Base-by-base conservation (phyloP, 2,797 vertebrate genomes). In the Malurus splendens region DNA sequence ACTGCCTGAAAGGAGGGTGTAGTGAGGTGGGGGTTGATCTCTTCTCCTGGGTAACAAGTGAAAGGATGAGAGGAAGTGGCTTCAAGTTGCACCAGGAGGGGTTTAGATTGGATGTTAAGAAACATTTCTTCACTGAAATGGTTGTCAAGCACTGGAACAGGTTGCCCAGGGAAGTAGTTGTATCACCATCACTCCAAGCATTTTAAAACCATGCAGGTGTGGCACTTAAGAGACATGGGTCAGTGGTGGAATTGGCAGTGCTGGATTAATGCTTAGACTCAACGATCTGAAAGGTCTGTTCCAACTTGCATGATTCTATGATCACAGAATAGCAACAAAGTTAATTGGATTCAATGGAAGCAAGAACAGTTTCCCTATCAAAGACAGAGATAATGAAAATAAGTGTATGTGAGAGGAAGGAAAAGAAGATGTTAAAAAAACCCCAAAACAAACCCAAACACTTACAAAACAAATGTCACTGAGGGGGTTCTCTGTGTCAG, bases 381-480 rank as follows among this genome's bases (percentile, higher is more conserved):
- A 78, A 56, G n/a, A 82, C 17, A 50, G 4, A 61, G 4, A 7
- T 41, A 88, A 56, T 1, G 4, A 82, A 86, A 88, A 73, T 47
- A 50, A 18, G 5, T 6, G 3, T 6, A 4, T 0, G 0, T 5
- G 16, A 12, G 56, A 41, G 9, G 13, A 10, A 73, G 6, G 18
- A 66, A 62, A 30, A 62, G 12, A 65, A 10, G 6, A 50, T n/a
- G 6, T 20, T 2, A 30, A 38, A 18, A 38, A 71, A 15, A 2
- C 1, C 0, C 2, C 7, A 18, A 68, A 27, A 1, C 9, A 15
- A 74, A 73, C 13, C 5, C 3, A 56, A 56, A 24, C 8, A 19
- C 12, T 42, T 0, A 3, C 19, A 39, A 59, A 66, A 18, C 17
- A 70, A 57, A 70, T 51, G 24, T 20, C 39, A 59, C 4, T 14